Percentiles rank a stretch among this genome's conserved stretches.
Conservation (phyloP, 1,140 invertebrate species). For the Phocides pigmalion region DNA sequence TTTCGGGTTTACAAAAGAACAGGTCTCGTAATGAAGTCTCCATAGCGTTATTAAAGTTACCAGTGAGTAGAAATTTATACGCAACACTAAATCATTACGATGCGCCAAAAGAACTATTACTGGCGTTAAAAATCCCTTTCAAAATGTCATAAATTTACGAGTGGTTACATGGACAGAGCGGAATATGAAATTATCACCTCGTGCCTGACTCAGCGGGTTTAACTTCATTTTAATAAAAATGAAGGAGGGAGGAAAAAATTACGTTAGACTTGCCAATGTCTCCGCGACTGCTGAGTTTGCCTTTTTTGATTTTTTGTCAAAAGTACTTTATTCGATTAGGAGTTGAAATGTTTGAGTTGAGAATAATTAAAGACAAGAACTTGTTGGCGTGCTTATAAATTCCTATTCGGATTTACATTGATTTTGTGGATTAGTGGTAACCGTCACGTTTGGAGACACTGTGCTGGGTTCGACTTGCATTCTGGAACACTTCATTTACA, state of each 20-base stretch:
- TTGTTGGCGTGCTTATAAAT: no score
- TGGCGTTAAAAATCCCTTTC: constrained; percentile 22
- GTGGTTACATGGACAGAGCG: constrained; percentile 8
- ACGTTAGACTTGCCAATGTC: constrained; percentile 54
- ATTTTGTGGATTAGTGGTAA: no score
- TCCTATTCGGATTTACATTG: no score
- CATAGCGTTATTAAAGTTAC: not conserved
- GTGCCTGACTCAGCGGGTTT: constrained; percentile 61
- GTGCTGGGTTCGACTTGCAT: no score
- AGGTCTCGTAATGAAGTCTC: no score
- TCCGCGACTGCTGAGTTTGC: constrained; percentile 44
- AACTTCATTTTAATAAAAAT: constrained; percentile 75
- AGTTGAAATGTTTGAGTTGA: constrained; percentile 15
- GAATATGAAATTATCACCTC: constrained; percentile 75
- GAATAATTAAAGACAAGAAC: no score
- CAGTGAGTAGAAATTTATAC: not conserved
- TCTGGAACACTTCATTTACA: no score
- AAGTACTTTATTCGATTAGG: constrained; percentile 39
- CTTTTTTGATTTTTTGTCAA: constrained; percentile 38
- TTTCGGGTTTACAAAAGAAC: no score
- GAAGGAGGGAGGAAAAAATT: constrained; percentile 55
- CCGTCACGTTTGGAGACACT: no score
- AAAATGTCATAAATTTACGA: constrained; percentile 31
- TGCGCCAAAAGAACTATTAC: constrained; percentile 15
- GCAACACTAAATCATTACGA: constrained; percentile 15